Base-by-base conservation (phyloP, 2,113 vertebrate genomes). In the Junco hyemalis region DNA sequence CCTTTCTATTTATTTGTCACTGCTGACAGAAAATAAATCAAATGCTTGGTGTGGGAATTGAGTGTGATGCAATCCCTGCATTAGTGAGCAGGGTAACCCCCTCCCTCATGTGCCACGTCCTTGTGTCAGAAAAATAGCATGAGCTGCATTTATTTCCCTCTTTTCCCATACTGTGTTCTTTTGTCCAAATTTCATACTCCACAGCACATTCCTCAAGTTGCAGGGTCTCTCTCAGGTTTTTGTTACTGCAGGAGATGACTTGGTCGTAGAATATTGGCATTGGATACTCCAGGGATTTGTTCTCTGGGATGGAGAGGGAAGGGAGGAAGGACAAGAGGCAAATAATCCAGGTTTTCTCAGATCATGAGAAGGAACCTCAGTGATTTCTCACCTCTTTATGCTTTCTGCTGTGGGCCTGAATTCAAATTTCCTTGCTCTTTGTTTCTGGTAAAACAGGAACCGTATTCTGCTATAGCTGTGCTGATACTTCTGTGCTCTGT, bases 261-360 rank as follows among this genome's bases (percentile, higher is more conserved):
- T 72, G 65, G 54, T 96, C 95, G 83, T 93, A 90, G 96, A 97
- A 96, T 97, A 96, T 94, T 97, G 91, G 68, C 94, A 85, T 89
- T 78, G 68, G 94, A 82, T 97, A 81, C 83, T 96, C 79, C 50
- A 40, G 93, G 94, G 91, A 88, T 66, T 97, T 93, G 86, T 96
- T 94, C 77, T 72, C 91, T 51, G 76, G 74, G 21, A 29, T 48
- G 40, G 10, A 50, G 53, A 77, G 57, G 36, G 64, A 64, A 60
- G 64, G n/a, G 38, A 35, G 60, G 21, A 80, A 20, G 82, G 92
- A 73, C 23, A 79, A 89, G 94, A 76, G 21, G 72, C 61, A 74
- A 86, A 59, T 86, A 56, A 92, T 90, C 70, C 53, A 77, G 21
- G 76, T 91, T 88, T 81, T 89, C 53, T 70, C 65, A 88, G 54